These are phyloP conservation scores for Trisateles emortualis DNA, from an alignment of 2,888 invertebrate genomes.

Conservation along the genomic window DNA sequence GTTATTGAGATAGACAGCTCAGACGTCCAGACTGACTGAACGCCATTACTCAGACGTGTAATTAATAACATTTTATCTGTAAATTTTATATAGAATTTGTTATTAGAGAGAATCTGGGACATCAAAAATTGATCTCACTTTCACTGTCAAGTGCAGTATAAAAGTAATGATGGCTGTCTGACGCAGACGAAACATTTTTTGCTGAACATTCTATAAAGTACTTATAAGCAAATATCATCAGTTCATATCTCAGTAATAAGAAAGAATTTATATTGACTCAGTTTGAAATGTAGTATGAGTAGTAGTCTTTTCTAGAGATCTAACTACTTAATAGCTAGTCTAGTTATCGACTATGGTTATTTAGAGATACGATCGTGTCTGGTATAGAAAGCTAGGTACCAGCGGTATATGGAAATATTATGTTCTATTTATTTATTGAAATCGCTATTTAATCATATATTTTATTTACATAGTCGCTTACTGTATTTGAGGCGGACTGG, in stretches of 20 bases:
- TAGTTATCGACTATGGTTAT: slow-evolving; percentile 45
- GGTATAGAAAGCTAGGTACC: slow-evolving; percentile 47
- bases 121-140: slow-evolving; percentile 46
- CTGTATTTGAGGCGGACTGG: too few relatives aligned
- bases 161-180: slow-evolving; percentile 33
- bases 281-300: slow-evolving; percentile 38
- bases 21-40: slow-evolving; percentile 56
- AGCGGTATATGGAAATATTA: slow-evolving; percentile 25
- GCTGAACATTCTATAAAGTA: slow-evolving; percentile 19
- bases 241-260: slow-evolving; percentile 15
- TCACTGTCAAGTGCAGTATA: slow-evolving; percentile 45
- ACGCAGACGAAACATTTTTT: slow-evolving; percentile 28
- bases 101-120: slow-evolving; percentile 30
- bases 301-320: slow-evolving; percentile 51
- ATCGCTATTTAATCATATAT: slow-evolving; percentile 12
- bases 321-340: slow-evolving; percentile 49
- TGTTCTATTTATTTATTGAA: slow-evolving; percentile 24
- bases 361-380: slow-evolving; percentile 53
- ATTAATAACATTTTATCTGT: slow-evolving; percentile 19
- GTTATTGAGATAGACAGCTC: slow-evolving; percentile 75
- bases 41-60: slow-evolving; percentile 20
- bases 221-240: slow-evolving; percentile 15
- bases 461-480: background rate
- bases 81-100: slow-evolving; percentile 24
- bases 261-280: slow-evolving; percentile 31